Evolutionary conservation across 2,888 invertebrate species (phyloP), one percentile per base, ranked within the genome.

Genomic region (Pegoplata infirma): DNA sequence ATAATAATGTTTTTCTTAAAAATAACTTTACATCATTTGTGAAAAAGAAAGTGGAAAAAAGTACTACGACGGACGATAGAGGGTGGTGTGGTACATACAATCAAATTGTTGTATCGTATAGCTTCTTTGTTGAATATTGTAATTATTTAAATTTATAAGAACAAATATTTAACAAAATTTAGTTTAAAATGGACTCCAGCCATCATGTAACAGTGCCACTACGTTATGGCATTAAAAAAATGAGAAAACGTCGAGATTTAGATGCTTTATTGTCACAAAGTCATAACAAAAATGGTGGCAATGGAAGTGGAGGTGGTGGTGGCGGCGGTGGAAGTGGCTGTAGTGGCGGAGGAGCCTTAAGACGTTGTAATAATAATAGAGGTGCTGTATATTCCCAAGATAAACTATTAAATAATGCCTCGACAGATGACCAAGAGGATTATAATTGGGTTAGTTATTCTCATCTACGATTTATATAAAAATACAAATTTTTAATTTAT

Each of bases 181-280:
- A 79, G 79, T 75, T 71, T 71, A 79, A 47, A 84, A 91, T 92
- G 91, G 93, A 91, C 91, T 93, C 90, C 89, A 92, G 91, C 87
- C 92, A 86, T 90, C 92, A 90, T 89, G 93, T 92, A 88, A 93
- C 90, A 87, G 94, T 90, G 90, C 94, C 90, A 88, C 91, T 91
- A 80, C 90, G 91, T 80, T 83, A 87, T 56, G 90, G 90, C 49
- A 91, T 91, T 82, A 94, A 94, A 89, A 94, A 94, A 90, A 94
- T 94, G 94, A 91, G 93, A 85, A 94, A 94, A 87, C 91, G 94
- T 82, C 92, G 94, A 85, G 94, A 94, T 88, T 90, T 94, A 83
- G 94, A 94, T 87, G 94, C 94, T 49, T 88, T 94, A 67, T 94
- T 94, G 59, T 91, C 91, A 53, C 86, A 91, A 81, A 90, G 75